Evolutionary conservation across 1,140 invertebrate genomes (phyloP), one percentile per base, ranked within the genome.

Genomic region (Drosophila azteca): DNA sequence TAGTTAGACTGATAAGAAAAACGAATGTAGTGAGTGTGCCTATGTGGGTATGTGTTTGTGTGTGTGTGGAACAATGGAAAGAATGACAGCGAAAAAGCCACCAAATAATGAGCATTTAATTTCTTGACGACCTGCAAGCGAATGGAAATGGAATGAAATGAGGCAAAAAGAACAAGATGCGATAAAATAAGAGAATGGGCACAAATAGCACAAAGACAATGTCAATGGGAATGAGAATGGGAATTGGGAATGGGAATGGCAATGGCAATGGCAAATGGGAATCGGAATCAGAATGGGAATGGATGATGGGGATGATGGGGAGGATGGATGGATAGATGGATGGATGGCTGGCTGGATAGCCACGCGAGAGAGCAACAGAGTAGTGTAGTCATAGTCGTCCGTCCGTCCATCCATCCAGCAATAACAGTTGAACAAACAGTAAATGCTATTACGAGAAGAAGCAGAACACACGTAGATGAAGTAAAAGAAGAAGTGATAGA

Each of bases 61-160:
- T 29, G 31, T 24, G 24, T 5, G 24, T 24, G 24, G 0, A 29
- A 46, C n/a, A 35, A 70, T 13, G 26, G 41, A 35, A 58, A 46
- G 48, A 71, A 72, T 39, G 46, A 55, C 13, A 11, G 46, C 43
- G 35, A 20, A 70, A 66, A 59, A 55, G 70, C 45, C 41, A 48
- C 60, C 53, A 58, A 76, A 70, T 77, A 81, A 77, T 60, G 73
- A 72, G 68, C 55, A 77, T 77, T 81, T 81, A 68, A 82, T 77
- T 68, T 81, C 73, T 61, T 81, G 78, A 73, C 63, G 65, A 81
- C 78, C 77, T 63, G 58, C 77, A 80, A 72, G 48, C 49, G 54
- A 81, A 80, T 75, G 52, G 58, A 66, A 62, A 74, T 73, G 24
- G 43, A 51, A 66, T 65, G 59, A 60, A 77, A 68, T 69, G 59